These are phyloP conservation scores for Hipparchia sbordonii DNA, from an alignment of 2,888 invertebrate species.

Conservation along the genomic window DNA sequence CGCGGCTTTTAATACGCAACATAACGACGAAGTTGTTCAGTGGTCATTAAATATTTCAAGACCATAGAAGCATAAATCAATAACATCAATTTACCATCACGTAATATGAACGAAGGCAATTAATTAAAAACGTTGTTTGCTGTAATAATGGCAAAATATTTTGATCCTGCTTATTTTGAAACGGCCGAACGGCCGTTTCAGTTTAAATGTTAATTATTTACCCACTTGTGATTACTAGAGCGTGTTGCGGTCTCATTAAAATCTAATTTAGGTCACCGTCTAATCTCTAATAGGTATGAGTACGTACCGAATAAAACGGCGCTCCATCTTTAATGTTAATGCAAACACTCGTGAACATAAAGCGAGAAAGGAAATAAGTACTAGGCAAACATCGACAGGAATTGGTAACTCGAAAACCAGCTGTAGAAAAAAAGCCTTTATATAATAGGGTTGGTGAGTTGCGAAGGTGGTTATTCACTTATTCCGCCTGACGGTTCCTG, in stretches of 20 bases:
- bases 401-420: not conserved
- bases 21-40: no score
- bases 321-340: slow-evolving; percentile 21
- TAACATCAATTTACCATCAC: not conserved
- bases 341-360: slow-evolving; percentile 21
- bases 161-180: slow-evolving; percentile 9
- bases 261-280: slow-evolving; percentile 61
- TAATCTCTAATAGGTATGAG: slow-evolving; percentile 46
- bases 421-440: slow-evolving; percentile 57
- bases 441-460: slow-evolving; percentile 64
- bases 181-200: not conserved
- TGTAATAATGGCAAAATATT: slow-evolving; percentile 5
- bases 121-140: not conserved
- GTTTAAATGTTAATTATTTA: slow-evolving; percentile 38
- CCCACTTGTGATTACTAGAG: slow-evolving; percentile 41
- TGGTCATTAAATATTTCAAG: no score
- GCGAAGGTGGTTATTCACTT: slow-evolving; percentile 77
- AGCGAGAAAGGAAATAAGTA: slow-evolving; percentile 4
- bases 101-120: not conserved
- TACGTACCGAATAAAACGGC: slow-evolving; percentile 31
- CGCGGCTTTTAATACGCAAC: no score
- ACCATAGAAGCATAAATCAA: not conserved
- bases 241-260: slow-evolving; percentile 60
- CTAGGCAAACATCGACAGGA: not conserved
- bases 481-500: slow-evolving; percentile 70